Conservation (phyloP, 2,113 vertebrate genomes). For the Heterochromis multidens region DNA sequence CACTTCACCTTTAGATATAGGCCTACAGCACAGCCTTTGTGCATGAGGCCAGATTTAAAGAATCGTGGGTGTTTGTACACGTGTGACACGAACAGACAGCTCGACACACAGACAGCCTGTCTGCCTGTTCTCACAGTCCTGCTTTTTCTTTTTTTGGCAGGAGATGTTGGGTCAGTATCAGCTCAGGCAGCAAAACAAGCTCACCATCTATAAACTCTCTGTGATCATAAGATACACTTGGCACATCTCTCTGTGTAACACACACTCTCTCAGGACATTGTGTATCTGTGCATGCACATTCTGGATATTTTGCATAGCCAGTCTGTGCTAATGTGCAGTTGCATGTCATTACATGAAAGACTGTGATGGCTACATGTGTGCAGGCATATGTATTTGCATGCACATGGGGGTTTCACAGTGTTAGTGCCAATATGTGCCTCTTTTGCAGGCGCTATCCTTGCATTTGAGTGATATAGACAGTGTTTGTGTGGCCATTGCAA, state of each 20-base stretch:
- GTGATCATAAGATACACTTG: conserved; percentile 57
- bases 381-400: background rate
- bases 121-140: background rate
- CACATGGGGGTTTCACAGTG: background rate
- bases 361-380: no score
- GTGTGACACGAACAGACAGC: background rate
- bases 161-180: background rate
- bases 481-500: background rate
- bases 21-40: background rate
- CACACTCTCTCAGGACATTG: conserved; percentile 23
- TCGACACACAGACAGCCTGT: background rate
- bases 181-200: conserved; percentile 34
- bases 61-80: background rate
- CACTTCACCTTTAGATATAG: background rate
- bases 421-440: background rate
- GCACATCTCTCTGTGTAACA: conserved; percentile 2
- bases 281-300: conserved; percentile 17
- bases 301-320: background rate
- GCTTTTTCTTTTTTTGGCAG: conserved; percentile 11
- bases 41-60: background rate
- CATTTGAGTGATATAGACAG: background rate
- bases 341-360: background rate
- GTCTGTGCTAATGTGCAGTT: background rate
- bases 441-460: background rate
- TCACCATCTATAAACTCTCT: conserved; percentile 50